Evolutionary conservation across 2,797 vertebrate genomes (phyloP).

Genomic region (Centropyge bicolor): DNA sequence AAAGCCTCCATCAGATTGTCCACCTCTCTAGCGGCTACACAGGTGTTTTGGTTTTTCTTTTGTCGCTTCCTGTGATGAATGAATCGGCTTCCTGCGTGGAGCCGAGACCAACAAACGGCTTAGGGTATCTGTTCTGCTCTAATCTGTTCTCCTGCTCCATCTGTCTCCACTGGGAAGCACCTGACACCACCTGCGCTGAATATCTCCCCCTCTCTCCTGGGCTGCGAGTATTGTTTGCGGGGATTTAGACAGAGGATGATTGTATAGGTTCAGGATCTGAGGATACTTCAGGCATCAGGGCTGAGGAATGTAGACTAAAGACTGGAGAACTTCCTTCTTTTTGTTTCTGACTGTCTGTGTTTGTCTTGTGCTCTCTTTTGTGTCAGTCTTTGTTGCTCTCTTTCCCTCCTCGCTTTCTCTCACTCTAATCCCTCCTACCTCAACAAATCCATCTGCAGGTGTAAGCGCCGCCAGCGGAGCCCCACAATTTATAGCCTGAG

Average conservation of each 20-base stretch:
- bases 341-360: slow-evolving; percentile 76
- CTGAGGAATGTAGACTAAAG: slow-evolving; percentile 79
- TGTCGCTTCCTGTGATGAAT: slow-evolving; percentile 70
- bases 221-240: slow-evolving; percentile 74
- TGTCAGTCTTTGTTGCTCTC: slow-evolving; percentile 61
- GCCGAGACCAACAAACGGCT: slow-evolving; percentile 58
- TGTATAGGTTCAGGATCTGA: slow-evolving; percentile 75
- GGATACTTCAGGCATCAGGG: slow-evolving; percentile 68
- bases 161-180: slow-evolving; percentile 79
- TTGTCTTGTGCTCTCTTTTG: slow-evolving; percentile 71
- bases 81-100: slow-evolving; percentile 73
- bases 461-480: slow-evolving; percentile 42
- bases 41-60: slow-evolving; percentile 70
- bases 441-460: slow-evolving; percentile 67
- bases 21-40: slow-evolving; percentile 49
- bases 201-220: slow-evolving; percentile 61
- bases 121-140: slow-evolving; percentile 61
- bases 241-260: slow-evolving; percentile 69
- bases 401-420: slow-evolving; percentile 52
- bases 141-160: slow-evolving; percentile 72
- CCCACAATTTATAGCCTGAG: slow-evolving; percentile 28
- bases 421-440: slow-evolving; percentile 60
- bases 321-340: slow-evolving; percentile 81
- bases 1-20: slow-evolving; percentile 36
- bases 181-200: slow-evolving; percentile 82